These are phyloP conservation scores for Empidonax alnorum DNA, from an alignment of 2,113 vertebrate genomes.

Conservation along the genomic window DNA sequence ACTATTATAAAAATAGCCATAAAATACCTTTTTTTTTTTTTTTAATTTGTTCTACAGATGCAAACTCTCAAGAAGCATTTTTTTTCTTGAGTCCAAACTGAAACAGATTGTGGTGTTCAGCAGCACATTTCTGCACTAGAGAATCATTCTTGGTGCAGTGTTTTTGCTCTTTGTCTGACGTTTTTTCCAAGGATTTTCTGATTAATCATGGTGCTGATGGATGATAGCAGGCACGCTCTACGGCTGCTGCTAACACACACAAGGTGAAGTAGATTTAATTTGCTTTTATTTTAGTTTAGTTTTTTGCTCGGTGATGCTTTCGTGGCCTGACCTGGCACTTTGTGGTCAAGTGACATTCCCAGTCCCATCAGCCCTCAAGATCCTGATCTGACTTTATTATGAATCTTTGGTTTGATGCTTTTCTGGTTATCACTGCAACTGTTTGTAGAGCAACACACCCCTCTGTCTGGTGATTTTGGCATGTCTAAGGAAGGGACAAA, in stretches of 20 bases:
- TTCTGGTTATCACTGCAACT: neutral
- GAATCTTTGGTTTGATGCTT: neutral
- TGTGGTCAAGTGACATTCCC: neutral
- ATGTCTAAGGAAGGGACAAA: neutral
- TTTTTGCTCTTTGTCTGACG: constrained; percentile 33
- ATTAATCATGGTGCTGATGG: constrained; percentile 5
- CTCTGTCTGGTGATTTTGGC: neutral
- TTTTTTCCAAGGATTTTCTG: constrained; percentile 34
- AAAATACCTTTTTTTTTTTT: constrained; percentile 31
- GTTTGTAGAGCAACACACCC: fast-evolving
- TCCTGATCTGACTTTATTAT: neutral
- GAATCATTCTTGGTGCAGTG: constrained; percentile 32
- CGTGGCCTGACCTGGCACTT: neutral
- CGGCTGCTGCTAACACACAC: neutral
- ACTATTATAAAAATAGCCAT: constrained; percentile 56
- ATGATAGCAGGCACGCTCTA: neutral
- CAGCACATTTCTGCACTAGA: constrained; percentile 49
- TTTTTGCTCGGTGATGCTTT: neutral
- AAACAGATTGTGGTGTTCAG: constrained; percentile 66
- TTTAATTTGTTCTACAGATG: constrained; percentile 57
- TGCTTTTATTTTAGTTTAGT: neutral
- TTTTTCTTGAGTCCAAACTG: constrained; percentile 46
- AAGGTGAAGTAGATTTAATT: neutral
- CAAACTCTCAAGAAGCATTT: constrained; percentile 63
- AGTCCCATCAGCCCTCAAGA: neutral